These are phyloP conservation scores for Oreortyx pictus DNA, from an alignment of 2,797 vertebrate genomes.

Conservation along the genomic window DNA sequence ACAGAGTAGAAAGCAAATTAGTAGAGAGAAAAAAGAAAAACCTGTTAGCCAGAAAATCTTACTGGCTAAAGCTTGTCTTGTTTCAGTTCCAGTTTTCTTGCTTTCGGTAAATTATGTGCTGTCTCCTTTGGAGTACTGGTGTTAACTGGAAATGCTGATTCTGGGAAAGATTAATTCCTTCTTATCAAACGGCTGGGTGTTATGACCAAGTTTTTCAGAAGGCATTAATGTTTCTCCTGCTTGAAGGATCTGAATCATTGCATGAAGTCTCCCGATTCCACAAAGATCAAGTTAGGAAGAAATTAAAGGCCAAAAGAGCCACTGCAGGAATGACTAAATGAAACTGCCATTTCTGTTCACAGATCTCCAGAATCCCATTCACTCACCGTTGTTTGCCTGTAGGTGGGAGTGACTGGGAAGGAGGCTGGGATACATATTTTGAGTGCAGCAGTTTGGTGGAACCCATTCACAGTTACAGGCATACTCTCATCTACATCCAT, in stretches of 20 bases:
- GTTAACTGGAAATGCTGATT: slow-evolving; percentile 62
- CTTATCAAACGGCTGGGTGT: slow-evolving; percentile 56
- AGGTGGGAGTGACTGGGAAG: not conserved
- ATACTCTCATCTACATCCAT: not conserved
- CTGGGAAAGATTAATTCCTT: slow-evolving; percentile 30
- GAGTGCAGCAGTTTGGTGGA: not conserved
- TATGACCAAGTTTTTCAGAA: not conserved
- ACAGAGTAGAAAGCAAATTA: slow-evolving; percentile 63
- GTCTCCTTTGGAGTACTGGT: slow-evolving; percentile 32
- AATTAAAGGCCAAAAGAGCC: not conserved
- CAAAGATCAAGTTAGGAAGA: not conserved
- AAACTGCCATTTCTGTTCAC: not conserved
- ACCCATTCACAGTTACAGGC: not conserved
- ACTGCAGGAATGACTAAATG: not conserved
- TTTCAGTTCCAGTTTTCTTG: slow-evolving; percentile 60
- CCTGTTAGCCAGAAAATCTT: slow-evolving; percentile 60
- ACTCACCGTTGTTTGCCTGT: not conserved
- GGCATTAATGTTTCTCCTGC: not conserved
- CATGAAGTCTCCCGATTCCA: not conserved
- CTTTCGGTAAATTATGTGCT: slow-evolving; percentile 45
- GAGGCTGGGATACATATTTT: not conserved
- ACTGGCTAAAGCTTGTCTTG: slow-evolving; percentile 52
- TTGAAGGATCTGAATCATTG: slow-evolving; percentile 10
- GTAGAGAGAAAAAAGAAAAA: slow-evolving; percentile 65
- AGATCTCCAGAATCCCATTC: not conserved